phyloP scores from a whole-genome alignment of 2,888 invertebrate species.

The Abrostola triplasia region DNA sequence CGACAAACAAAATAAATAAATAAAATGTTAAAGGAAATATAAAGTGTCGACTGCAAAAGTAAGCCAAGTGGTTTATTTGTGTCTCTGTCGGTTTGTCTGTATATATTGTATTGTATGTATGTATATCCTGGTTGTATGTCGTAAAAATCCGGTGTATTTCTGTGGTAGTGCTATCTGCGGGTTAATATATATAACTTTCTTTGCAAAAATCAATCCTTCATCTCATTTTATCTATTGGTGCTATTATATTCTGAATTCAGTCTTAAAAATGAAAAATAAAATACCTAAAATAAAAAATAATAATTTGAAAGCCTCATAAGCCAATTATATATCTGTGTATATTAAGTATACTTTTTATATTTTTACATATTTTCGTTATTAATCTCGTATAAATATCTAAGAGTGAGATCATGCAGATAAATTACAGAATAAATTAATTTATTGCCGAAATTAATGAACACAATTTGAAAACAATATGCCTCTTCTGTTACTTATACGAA shows the following conservation, averaged over 20 bases:
- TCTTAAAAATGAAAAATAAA: slow-evolving; percentile 83
- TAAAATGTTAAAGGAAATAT: slow-evolving; percentile 40
- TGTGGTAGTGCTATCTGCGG: slow-evolving; percentile 78
- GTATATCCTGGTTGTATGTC: slow-evolving; percentile 47
- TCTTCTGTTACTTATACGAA: slow-evolving; percentile 87
- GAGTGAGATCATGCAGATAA: slow-evolving; percentile 87
- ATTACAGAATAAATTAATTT: slow-evolving; percentile 86
- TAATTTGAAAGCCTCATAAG: slow-evolving; percentile 86
- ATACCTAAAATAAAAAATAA: slow-evolving; percentile 76
- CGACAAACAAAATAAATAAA: slow-evolving; percentile 54
- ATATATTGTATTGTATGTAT: slow-evolving; percentile 57
- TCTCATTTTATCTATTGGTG: slow-evolving; percentile 75
- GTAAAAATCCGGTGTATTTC: slow-evolving; percentile 61
- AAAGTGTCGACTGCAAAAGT: slow-evolving; percentile 57
- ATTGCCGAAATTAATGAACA: slow-evolving; percentile 87
- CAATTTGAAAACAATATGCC: slow-evolving; percentile 86
- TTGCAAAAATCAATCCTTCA: slow-evolving; percentile 63
- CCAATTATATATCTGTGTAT: slow-evolving; percentile 85
- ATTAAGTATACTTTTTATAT: slow-evolving; percentile 72
- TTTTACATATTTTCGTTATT: slow-evolving; percentile 82
- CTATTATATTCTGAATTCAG: slow-evolving; percentile 79
- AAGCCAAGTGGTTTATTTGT: slow-evolving; percentile 48
- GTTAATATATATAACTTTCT: slow-evolving; percentile 54
- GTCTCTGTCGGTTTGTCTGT: slow-evolving; percentile 46
- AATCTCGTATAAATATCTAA: slow-evolving; percentile 88